Evolutionary conservation across 2,113 vertebrate genomes (phyloP), one percentile per base, ranked within the genome.

Genomic region (Chionodraco myersi): DNA sequence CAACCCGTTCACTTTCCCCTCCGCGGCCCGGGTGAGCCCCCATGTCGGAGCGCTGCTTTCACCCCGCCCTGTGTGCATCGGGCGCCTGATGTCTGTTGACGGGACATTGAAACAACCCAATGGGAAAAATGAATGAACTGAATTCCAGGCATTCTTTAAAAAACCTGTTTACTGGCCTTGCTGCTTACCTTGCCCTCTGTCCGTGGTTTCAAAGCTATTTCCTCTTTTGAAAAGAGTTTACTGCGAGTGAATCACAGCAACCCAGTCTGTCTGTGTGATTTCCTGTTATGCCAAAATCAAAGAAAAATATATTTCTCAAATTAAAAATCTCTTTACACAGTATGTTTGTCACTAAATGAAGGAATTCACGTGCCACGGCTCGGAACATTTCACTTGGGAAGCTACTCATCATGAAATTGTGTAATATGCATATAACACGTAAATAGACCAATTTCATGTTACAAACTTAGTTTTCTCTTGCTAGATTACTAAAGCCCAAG

Each of bases 401-500:
- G 48, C 23, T 51, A 23, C 6, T 61, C 8, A 41, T 59, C 52
- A 47, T 66, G 5, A 56, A 61, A 75, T 21, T 80, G 60, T 63
- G 21, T 70, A 67, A 47, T 13, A 54, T 64, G 58, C 63, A 71
- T 70, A 74, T 44, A 71, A 66, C 68, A 44, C 36, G 45, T 26
- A 45, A 81, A 80, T 15, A 72, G 21, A 82, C 48, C 10, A 47
- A 47, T 75, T 76, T 77, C 65, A 70, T 89, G 82, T 81, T 79
- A 79, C 84, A 93, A 92, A 93, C 85, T 93, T 92, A 85, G 75
- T 91, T 92, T 94, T 89, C 72, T 59, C 51, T 88, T 85, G 94
- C 95, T 94, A 95, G 95, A 94, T 94, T 96, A 95, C 95, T 86
- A 89, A 96, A 95, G 95, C 96, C 92, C 93, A 95, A 97, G 96